A percentile compares a stretch with the other conserved stretches of the same genome.
These are phyloP conservation scores for Cataglyphis albicans DNA, from an alignment of 2,888 invertebrate genomes.

Conservation along the genomic window DNA sequence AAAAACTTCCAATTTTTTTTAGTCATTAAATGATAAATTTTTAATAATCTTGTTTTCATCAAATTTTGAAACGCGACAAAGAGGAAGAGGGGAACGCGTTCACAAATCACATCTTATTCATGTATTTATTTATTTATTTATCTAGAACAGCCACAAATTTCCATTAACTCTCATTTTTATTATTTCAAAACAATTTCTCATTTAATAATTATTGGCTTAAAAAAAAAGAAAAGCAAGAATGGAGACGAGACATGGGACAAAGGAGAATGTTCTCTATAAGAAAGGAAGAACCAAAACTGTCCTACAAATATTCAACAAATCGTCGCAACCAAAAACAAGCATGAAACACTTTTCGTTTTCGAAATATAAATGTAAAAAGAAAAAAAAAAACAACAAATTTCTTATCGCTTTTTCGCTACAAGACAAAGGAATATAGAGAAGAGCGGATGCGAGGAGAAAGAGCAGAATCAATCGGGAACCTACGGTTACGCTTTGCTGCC, in stretches of 20 bases:
- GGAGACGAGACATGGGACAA: conserved; percentile 44
- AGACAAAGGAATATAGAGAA: conserved; percentile 65
- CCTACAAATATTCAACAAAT: conserved; percentile 48
- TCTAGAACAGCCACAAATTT: conserved; percentile 84
- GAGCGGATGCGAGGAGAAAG: conserved; percentile 63
- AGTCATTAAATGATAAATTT: neutral
- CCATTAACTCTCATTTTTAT: conserved; percentile 62
- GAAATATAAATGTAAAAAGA: conserved; percentile 74
- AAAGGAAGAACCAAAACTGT: conserved; percentile 55
- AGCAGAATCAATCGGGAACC: conserved; percentile 76
- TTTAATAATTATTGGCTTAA: conserved; percentile 79
- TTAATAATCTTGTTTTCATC: neutral
- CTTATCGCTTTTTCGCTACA: conserved; percentile 76
- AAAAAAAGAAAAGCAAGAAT: conserved; percentile 69
- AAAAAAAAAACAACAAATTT: conserved; percentile 79
- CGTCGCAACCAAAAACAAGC: conserved; percentile 28
- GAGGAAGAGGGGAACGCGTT: conserved; percentile 14
- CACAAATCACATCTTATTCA: conserved; percentile 64
- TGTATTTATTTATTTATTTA: conserved; percentile 78
- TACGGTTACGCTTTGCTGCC: conserved; percentile 75
- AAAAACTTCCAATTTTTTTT: neutral
- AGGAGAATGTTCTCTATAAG: conserved; percentile 12
- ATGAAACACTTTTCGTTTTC: neutral
- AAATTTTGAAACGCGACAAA: neutral
- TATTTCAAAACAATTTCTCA: conserved; percentile 74